Evolutionary conservation across 2,797 vertebrate genomes (phyloP), one percentile per base, ranked within the genome.

Genomic region (Myotis vivesi): DNA sequence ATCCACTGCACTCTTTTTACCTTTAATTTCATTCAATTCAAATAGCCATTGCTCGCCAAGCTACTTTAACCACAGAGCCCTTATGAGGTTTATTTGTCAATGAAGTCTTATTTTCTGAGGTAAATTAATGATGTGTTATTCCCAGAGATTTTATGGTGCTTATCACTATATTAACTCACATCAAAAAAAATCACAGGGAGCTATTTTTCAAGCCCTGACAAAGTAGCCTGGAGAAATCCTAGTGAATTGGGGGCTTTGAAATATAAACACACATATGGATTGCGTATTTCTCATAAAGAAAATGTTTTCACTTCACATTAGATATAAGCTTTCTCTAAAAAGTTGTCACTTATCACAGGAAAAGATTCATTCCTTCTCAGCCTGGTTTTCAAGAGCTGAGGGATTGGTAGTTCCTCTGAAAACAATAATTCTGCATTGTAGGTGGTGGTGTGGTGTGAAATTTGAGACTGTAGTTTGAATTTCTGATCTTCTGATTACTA

Each of bases 51-150:
- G 87, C 79, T 92, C 19, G 20, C 85, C 94, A 97, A 97, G 57
- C 80, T 97, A 66, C 89, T 97, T 97, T 96, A 97, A 97, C 95
- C 95, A 76, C 53, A 93, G 95, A 97, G 96, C 92, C 92, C 96
- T 97, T 97, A 79, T 79, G 97, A 92, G 95, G 89, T 83, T 98
- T 98, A 97, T 97, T 98, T 95, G 97, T 97, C 92, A 84, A 96
- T 91, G 41, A 98, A 98, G 95, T 97, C 97, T 97, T 98, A 96
- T 97, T 98, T 98, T 98, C 96, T 88, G 96, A 97, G 96, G 92
- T 97, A 98, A 98, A 98, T 98, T 98, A 98, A 98, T 98, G 97
- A 98, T 98, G 96, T 98, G 96, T 68, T 98, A 97, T 97, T 98
- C 91, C 94, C 97, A 94, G 91, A 94, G 97, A 97, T 79, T 98